phyloP scores from a whole-genome alignment of 2,113 vertebrate species.

The Otus sunia region DNA sequence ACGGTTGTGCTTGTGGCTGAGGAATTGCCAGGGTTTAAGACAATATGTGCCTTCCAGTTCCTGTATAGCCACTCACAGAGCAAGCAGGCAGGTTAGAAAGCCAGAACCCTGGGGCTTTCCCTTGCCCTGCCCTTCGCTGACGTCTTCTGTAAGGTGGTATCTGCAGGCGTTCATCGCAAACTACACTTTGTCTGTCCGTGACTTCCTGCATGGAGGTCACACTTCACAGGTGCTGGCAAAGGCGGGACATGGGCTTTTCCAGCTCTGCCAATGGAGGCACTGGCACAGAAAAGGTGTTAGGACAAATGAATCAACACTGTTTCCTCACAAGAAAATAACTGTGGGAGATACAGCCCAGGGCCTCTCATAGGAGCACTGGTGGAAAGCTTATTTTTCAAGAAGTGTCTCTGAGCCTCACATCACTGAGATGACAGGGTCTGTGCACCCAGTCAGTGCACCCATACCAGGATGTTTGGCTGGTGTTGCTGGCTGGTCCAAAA shows the following conservation, averaged over 20 bases:
- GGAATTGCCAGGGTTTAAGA: background rate
- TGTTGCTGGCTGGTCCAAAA: background rate
- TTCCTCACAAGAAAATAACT: background rate
- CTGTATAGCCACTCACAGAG: background rate
- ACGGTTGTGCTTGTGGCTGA: background rate
- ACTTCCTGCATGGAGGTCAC: background rate
- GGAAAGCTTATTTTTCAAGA: background rate
- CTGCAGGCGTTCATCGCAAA: rapidly evolving
- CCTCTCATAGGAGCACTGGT: background rate
- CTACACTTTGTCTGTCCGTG: rapidly evolving
- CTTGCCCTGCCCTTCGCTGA: background rate
- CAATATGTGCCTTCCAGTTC: background rate
- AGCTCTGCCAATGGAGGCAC: background rate
- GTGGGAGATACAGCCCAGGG: background rate
- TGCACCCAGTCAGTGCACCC: too few species aligned
- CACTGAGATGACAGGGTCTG: background rate
- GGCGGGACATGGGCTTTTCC: background rate
- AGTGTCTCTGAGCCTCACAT: background rate
- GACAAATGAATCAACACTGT: background rate
- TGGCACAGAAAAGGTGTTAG: rapidly evolving
- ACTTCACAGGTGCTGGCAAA: rapidly evolving
- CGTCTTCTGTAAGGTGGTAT: background rate
- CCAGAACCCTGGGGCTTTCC: background rate
- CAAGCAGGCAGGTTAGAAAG: background rate
- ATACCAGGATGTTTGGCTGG: background rate